Evolutionary conservation across 2,888 invertebrate species (phyloP).

Genomic region (Habrosyne pyritoides): DNA sequence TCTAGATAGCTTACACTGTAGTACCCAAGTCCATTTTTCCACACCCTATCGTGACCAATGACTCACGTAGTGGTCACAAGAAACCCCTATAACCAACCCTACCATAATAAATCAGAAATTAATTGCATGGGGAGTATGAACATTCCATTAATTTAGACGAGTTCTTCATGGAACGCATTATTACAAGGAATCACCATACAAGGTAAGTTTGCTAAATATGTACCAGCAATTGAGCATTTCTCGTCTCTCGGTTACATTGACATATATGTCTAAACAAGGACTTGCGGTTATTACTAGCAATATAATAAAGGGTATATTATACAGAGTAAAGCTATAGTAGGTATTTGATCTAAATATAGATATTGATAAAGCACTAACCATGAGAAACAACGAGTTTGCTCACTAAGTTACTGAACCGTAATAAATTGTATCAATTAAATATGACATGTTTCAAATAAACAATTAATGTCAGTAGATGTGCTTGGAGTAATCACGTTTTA

Average conservation of each 20-base stretch:
- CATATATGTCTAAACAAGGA: background rate
- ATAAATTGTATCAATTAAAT: too few relatives aligned
- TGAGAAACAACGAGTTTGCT: background rate
- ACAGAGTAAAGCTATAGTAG: background rate
- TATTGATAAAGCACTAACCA: background rate
- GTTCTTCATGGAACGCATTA: background rate
- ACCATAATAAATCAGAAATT: background rate
- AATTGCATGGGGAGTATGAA: background rate
- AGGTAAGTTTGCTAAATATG: background rate
- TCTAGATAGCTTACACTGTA: too few relatives aligned
- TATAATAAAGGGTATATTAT: background rate
- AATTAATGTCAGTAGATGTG: too few relatives aligned
- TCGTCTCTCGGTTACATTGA: background rate
- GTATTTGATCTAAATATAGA: background rate
- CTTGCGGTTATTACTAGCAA: background rate
- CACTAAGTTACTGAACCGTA: background rate
- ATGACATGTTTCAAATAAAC: too few relatives aligned
- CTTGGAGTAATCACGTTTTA: too few relatives aligned
- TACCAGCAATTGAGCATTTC: background rate
- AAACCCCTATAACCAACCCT: background rate
- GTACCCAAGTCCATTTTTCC: background rate
- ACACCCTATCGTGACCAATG: background rate
- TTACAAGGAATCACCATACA: background rate
- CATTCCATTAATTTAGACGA: background rate
- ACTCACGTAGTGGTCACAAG: background rate